Percentiles rank a stretch among this genome's conserved stretches.
phyloP scores from a whole-genome alignment of 2,113 vertebrate genomes.

The Ornithorhynchus anatinus region DNA sequence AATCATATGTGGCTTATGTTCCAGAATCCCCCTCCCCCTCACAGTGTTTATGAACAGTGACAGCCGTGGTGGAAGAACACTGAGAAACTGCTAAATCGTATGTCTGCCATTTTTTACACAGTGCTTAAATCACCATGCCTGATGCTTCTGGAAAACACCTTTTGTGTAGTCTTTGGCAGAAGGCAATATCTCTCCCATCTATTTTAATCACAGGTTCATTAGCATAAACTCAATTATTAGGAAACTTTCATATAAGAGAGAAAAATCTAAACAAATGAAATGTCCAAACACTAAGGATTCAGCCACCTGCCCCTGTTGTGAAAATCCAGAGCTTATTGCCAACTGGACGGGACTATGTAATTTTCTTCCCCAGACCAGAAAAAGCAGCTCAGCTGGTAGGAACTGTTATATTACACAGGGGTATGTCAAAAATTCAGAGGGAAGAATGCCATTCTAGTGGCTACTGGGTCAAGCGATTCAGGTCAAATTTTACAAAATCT shows the following conservation, averaged over 20 bases:
- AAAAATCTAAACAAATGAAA: neutral
- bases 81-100: neutral
- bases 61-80: neutral
- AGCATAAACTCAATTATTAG: neutral
- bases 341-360: neutral
- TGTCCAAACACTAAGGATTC: neutral
- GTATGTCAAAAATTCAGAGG: neutral
- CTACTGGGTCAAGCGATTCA: neutral
- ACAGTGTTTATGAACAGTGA: neutral
- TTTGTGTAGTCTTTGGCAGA: neutral
- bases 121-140: neutral
- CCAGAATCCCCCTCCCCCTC: rapidly evolving
- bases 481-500: neutral
- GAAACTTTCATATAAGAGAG: neutral
- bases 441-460: neutral
- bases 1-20: neutral
- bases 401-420: neutral
- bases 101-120: neutral
- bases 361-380: neutral
- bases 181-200: neutral
- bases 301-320: neutral
- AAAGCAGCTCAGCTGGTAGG: neutral
- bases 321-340: neutral
- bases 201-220: conserved; percentile 5
- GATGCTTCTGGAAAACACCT: neutral